phyloP scores from a whole-genome alignment of 2,113 vertebrate species.

The Pagrus major region DNA sequence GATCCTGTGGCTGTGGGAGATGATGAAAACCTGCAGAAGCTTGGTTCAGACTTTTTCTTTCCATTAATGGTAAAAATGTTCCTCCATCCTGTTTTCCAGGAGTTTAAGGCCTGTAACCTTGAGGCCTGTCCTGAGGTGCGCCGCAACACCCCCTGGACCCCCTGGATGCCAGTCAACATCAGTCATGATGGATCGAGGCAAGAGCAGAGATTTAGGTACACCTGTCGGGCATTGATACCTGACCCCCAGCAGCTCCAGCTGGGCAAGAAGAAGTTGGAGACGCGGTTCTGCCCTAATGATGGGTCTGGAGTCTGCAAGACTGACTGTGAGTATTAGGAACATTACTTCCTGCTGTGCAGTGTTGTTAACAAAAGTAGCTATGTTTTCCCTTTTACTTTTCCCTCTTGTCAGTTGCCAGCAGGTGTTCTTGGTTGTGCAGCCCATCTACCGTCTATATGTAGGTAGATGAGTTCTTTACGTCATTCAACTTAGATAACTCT shows the following conservation, averaged over 20 bases:
- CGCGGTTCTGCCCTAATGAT: conserved; percentile 90
- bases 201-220: conserved; percentile 96
- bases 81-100: conserved; percentile 78
- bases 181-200: conserved; percentile 91
- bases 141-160: conserved; percentile 96
- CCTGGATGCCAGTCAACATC: conserved; percentile 95
- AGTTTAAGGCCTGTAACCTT: conserved; percentile 93
- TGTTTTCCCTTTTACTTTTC: too few relatives aligned
- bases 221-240: conserved; percentile 90
- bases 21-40: not conserved
- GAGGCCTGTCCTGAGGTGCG: conserved; percentile 95
- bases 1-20: not conserved
- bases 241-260: conserved; percentile 95
- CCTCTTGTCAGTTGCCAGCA: not conserved
- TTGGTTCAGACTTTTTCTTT: not conserved
- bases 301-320: conserved; percentile 90
- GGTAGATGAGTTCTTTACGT: too few relatives aligned
- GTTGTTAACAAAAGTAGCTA: not conserved
- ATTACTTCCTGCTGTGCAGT: not conserved
- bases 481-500: too few relatives aligned
- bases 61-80: not conserved
- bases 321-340: conserved; percentile 84
- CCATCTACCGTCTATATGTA: too few relatives aligned
- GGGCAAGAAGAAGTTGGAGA: conserved; percentile 92
- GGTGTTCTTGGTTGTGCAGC: not conserved